Evolutionary conservation across 2,113 vertebrate genomes (phyloP).

Genomic region (Rhynchomys soricoides): DNA sequence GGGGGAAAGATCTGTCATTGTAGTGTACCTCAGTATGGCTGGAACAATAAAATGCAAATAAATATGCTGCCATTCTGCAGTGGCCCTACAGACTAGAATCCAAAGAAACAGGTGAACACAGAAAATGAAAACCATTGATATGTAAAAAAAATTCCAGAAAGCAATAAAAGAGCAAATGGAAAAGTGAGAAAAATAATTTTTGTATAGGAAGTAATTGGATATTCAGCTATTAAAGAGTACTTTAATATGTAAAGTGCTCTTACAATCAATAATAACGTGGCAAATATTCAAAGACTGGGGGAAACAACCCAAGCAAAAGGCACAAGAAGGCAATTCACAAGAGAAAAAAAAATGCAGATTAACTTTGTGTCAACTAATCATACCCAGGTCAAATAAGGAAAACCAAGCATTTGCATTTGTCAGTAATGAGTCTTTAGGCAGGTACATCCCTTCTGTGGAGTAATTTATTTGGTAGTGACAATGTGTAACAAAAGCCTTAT

Average conservation of each 20-base stretch:
- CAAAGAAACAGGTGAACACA: conserved; percentile 22
- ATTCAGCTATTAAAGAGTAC: neutral
- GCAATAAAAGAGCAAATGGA: conserved; percentile 40
- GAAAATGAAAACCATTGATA: neutral
- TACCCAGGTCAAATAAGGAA: neutral
- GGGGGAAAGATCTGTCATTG: neutral
- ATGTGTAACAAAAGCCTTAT: conserved; percentile 14
- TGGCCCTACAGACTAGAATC: conserved; percentile 6
- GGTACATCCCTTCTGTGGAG: neutral
- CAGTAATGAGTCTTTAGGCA: conserved; percentile 4
- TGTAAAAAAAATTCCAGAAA: neutral
- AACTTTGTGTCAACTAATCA: neutral
- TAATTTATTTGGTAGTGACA: conserved; percentile 26
- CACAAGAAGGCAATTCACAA: neutral
- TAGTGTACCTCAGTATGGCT: neutral
- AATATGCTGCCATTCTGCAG: conserved; percentile 22
- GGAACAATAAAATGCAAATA: conserved; percentile 47
- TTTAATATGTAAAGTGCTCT: conserved; percentile 62
- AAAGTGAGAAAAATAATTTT: conserved; percentile 45
- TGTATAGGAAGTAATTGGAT: neutral
- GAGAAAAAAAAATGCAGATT: conserved; percentile 49
- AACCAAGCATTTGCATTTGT: neutral
- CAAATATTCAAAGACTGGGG: neutral
- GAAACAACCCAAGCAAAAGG: conserved; percentile 1
- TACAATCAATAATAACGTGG: conserved; percentile 40